phyloP scores from a whole-genome alignment of 2,797 vertebrate species.

The Petrocephalus sullivani region DNA sequence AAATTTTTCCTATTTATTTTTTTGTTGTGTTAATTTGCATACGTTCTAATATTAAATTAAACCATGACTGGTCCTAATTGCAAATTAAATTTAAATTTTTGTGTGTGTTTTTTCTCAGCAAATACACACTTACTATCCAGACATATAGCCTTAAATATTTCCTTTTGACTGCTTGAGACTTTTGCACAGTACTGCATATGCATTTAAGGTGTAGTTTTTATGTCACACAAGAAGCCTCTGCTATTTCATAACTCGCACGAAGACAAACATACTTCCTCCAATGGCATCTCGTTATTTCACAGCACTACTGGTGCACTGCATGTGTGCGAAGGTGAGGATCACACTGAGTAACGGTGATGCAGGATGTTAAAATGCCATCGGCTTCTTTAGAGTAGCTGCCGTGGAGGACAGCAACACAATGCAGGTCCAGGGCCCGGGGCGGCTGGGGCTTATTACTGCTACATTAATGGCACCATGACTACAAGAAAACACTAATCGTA shows the following conservation, averaged over 20 bases:
- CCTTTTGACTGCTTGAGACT: neutral
- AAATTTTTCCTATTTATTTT: neutral
- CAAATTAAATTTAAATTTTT: neutral
- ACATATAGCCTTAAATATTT: neutral
- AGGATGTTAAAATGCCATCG: slow-evolving; percentile 57
- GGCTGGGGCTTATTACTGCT: slow-evolving; percentile 53
- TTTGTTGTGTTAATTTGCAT: neutral
- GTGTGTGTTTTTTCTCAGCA: neutral
- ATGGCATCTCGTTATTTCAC: neutral
- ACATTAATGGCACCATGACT: slow-evolving; percentile 35
- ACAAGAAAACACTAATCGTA: slow-evolving; percentile 44
- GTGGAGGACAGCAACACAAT: slow-evolving; percentile 55
- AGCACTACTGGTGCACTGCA: slow-evolving; percentile 18
- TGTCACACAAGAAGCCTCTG: neutral
- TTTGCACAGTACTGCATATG: neutral
- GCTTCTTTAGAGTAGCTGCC: slow-evolving; percentile 50
- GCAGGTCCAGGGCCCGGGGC: slow-evolving; percentile 35
- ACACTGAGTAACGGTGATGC: slow-evolving; percentile 27
- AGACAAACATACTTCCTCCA: neutral
- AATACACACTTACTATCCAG: neutral
- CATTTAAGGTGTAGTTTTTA: neutral
- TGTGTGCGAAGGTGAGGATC: slow-evolving; percentile 50
- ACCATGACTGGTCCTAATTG: neutral
- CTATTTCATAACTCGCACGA: neutral
- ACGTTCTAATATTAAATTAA: neutral